phyloP scores from a whole-genome alignment of 2,888 invertebrate genomes.

The Oasisia sp. region DNA sequence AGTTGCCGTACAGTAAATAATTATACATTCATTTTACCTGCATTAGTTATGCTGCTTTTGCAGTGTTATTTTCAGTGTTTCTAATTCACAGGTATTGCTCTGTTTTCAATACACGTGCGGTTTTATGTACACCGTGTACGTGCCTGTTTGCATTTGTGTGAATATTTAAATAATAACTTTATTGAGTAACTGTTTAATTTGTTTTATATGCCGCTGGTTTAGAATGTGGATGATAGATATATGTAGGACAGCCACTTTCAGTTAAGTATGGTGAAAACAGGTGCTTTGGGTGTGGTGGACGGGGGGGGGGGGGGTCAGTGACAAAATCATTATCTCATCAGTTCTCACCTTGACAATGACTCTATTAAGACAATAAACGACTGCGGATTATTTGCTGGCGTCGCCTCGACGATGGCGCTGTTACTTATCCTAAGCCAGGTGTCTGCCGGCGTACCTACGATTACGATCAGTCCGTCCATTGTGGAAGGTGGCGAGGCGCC shows the following conservation, averaged over 20 bases:
- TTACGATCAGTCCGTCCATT: conserved; percentile 6
- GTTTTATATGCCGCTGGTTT: not conserved
- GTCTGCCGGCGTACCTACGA: not conserved
- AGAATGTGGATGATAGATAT: not conserved
- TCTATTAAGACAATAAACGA: conserved; percentile 4
- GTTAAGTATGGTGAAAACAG: not conserved
- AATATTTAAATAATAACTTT: too few species aligned
- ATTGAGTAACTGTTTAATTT: not conserved
- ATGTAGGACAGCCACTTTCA: not conserved
- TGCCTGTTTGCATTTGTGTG: too few species aligned
- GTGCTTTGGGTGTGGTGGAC: not conserved
- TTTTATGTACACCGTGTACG: too few species aligned
- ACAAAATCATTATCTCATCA: not conserved
- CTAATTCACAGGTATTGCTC: too few species aligned
- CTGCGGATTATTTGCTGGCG: not conserved
- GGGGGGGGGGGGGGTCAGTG: not conserved
- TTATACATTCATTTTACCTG: not conserved
- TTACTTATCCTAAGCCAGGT: not conserved
- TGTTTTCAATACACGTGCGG: too few species aligned
- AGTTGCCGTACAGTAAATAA: not conserved
- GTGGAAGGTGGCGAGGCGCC: conserved; percentile 3
- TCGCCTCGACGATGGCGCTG: not conserved
- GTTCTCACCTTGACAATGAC: not conserved
- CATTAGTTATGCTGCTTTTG: too few species aligned
- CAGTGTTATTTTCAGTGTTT: too few species aligned